Conservation (phyloP, 2,797 vertebrate genomes). For the Lithobates sylvaticus region DNA sequence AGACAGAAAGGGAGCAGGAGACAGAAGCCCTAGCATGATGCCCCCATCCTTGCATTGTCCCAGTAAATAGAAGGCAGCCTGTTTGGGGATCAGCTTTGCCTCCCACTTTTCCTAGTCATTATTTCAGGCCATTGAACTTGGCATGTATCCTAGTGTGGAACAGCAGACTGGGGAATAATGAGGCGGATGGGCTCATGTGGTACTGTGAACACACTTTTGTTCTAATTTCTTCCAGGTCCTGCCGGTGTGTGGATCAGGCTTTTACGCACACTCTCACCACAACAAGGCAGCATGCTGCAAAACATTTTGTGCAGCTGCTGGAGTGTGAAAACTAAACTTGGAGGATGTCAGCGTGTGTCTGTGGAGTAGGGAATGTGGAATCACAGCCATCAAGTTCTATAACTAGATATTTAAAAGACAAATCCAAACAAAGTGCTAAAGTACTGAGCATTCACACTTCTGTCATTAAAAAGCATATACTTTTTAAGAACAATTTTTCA, state of each 20-base stretch:
- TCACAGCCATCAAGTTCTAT: too few species aligned
- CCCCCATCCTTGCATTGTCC: constrained; percentile 38
- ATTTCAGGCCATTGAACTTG: constrained; percentile 64
- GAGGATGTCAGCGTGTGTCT: constrained; percentile 36
- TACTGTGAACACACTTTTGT: constrained; percentile 38
- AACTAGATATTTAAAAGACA: too few species aligned
- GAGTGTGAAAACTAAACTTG: constrained; percentile 25
- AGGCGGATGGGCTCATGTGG: constrained; percentile 37
- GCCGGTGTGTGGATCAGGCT: constrained; percentile 20
- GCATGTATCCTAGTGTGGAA: constrained; percentile 15
- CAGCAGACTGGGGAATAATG: constrained; percentile 36
- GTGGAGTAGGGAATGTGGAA: background rate
- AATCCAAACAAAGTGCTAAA: too few species aligned
- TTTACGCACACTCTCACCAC: background rate
- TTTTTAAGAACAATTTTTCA: too few species aligned
- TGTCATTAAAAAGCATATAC: too few species aligned
- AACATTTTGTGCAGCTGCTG: constrained; percentile 44
- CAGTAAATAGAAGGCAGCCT: background rate
- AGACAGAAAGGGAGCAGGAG: constrained; percentile 4
- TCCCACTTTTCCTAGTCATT: constrained; percentile 36
- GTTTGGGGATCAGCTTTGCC: background rate
- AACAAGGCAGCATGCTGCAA: constrained; percentile 8
- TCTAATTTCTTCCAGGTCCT: constrained; percentile 42
- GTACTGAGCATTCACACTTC: too few species aligned
- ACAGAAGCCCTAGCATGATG: background rate